Percentiles rank a stretch among this genome's conserved stretches.
Evolutionary conservation across 2,888 invertebrate species (phyloP).

Genomic region (Ametastegia equiseti): DNA sequence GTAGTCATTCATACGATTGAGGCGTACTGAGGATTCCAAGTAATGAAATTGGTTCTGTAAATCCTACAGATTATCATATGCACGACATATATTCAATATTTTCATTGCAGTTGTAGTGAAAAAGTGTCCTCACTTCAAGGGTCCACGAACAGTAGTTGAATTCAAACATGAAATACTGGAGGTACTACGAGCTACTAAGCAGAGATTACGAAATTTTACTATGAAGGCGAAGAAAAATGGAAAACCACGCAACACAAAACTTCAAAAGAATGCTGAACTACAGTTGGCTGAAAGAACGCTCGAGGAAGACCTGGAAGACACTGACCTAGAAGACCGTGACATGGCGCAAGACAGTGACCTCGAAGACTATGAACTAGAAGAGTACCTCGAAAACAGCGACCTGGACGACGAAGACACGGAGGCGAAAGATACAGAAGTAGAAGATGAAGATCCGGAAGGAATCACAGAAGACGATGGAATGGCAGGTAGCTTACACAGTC

Average conservation of each 20-base stretch:
- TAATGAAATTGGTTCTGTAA: slow-evolving; percentile 1
- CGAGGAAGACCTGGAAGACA: background rate
- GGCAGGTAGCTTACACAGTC: background rate
- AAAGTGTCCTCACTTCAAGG: slow-evolving; percentile 18
- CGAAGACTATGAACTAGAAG: background rate
- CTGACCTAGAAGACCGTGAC: background rate
- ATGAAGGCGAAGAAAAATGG: background rate
- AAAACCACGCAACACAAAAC: background rate
- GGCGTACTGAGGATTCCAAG: background rate
- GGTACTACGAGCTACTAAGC: background rate
- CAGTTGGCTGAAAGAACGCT: background rate
- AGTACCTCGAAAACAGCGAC: background rate
- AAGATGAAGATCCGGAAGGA: background rate
- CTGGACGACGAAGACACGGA: background rate
- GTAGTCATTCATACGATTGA: background rate
- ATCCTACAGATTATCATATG: slow-evolving; percentile 6
- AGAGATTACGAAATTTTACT: slow-evolving; percentile 2
- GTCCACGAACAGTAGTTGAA: slow-evolving; percentile 4
- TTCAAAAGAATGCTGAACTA: background rate
- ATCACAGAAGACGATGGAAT: background rate
- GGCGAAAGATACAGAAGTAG: background rate
- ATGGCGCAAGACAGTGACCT: background rate
- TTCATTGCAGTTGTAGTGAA: slow-evolving; percentile 8
- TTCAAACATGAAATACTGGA: slow-evolving; percentile 16
- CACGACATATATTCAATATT: slow-evolving; percentile 11